Base-by-base conservation (phyloP, 2,113 vertebrate genomes). In the Spea bombifrons region DNA sequence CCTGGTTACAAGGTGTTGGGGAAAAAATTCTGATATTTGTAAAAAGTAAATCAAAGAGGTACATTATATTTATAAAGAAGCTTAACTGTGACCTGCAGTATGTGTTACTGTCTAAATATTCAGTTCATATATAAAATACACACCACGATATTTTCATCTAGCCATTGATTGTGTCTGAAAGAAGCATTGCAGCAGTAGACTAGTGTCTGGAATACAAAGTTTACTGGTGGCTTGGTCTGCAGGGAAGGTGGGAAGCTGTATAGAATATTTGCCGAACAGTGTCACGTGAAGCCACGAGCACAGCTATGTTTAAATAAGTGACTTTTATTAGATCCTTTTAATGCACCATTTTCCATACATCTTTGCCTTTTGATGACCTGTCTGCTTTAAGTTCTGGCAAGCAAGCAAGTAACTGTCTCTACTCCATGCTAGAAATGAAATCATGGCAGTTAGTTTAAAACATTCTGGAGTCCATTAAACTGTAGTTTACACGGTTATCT, bases 241-340 rank as follows among this genome's bases (percentile, higher is more conserved):
- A 49, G 44, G 17, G 68, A 15, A 67, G 30, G 66, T 77, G 9
- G 48, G 67, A 70, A 48, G n/a, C 44, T 12, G n/a, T 77, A 63
- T 70, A 63, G 55, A 63, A 44, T 30, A 30, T 30, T 30, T 30
- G 52, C 43, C 13, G 46, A n/a, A 77, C 30, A 77, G 43, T 70
- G 75, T 63, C 15, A 77, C 70, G 69, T 77, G 45, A 77, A 77
- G 50, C 69, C 45, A 63, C 8, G 16, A 49, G 66, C 45, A 44
- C 45, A 7, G 53, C 52, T 76, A 77, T 77, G 75, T 63, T 77
- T 77, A 77, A 69, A 77, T 69, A 49, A 44, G 57, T 63, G 55
- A 45, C 12, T 75, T 75, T 75, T 75, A 75, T 75, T 66, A 7
- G 45, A 49, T 45, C 66, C 48, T 68, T 63, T 77, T 45, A 77